phyloP scores from a whole-genome alignment of 2,797 vertebrate species.

The Lepus townsendii region DNA sequence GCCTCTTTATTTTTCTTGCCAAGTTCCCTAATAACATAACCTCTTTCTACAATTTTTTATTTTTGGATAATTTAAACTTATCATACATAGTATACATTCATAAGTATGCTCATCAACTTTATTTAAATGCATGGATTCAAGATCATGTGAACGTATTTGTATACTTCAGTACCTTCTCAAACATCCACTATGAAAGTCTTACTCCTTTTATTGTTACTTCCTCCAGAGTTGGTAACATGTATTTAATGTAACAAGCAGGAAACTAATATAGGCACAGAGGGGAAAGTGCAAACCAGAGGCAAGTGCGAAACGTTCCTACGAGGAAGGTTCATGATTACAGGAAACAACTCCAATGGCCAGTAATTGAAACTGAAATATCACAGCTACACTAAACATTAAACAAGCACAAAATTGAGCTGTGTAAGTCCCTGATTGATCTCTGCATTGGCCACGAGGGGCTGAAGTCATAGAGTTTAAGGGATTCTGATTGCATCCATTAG shows the following conservation, averaged over 20 bases:
- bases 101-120: not conserved
- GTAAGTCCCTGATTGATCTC: not conserved
- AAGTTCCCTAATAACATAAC: not conserved
- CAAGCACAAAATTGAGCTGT: not conserved
- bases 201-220: not conserved
- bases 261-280: not conserved
- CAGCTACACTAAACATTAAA: not conserved
- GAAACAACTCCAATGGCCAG: not conserved
- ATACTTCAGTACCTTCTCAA: not conserved
- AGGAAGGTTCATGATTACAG: not conserved
- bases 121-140: not conserved
- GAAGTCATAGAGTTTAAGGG: not conserved
- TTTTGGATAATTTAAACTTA: not conserved
- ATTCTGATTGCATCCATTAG: not conserved
- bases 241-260: not conserved
- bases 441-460: not conserved
- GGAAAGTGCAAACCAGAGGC: not conserved
- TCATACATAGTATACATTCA: not conserved
- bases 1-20: not conserved
- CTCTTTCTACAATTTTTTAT: not conserved
- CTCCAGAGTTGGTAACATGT: not conserved
- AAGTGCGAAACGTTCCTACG: not conserved
- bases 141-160: not conserved
- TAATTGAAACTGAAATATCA: not conserved
- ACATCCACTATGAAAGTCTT: not conserved